phyloP scores from a whole-genome alignment of 2,797 vertebrate species.

The Ciconia nigra region DNA sequence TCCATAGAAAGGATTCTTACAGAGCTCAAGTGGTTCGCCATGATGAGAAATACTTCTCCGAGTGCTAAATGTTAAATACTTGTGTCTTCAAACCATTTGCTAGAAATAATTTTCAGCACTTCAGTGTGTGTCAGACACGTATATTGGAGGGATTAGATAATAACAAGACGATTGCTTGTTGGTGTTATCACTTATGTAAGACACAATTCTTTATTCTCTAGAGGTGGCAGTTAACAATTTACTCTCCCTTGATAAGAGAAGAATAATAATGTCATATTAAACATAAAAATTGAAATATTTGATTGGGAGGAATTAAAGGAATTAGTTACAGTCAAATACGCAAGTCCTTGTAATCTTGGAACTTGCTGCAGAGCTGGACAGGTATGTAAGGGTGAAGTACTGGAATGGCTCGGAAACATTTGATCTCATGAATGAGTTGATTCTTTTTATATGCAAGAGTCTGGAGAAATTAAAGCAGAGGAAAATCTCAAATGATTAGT shows the following conservation, averaged over 20 bases:
- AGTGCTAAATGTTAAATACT: neutral
- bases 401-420: neutral
- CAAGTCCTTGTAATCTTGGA: neutral
- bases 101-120: neutral
- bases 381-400: neutral
- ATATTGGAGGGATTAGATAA: neutral
- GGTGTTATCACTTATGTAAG: neutral
- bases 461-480: neutral
- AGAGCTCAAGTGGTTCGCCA: neutral
- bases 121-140: neutral
- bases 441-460: neutral
- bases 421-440: neutral
- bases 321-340: neutral
- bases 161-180: neutral
- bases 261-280: neutral
- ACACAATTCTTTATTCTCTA: neutral
- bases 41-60: neutral
- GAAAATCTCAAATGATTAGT: neutral
- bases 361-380: neutral
- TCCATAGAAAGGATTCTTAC: neutral
- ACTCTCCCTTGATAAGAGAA: neutral
- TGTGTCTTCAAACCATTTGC: neutral
- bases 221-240: too few relatives aligned
- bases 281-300: neutral
- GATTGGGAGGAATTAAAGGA: neutral